These are phyloP conservation scores for Lacanobia oleracea DNA, from an alignment of 2,888 invertebrate species.

Conservation along the genomic window DNA sequence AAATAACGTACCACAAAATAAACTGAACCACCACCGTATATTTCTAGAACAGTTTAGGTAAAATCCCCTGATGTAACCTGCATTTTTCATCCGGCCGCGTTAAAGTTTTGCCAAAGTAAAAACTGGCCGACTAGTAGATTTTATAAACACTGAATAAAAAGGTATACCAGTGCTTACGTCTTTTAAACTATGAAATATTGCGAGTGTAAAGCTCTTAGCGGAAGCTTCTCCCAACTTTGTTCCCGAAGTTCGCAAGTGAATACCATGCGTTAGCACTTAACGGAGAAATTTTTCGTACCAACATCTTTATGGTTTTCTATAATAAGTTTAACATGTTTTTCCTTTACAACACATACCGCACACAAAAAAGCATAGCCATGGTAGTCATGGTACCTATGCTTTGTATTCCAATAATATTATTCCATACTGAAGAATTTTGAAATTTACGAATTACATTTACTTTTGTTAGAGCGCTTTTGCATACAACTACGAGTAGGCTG, in stretches of 20 bases:
- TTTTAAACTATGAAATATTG: slow-evolving; percentile 80
- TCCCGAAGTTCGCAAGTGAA: slow-evolving; percentile 69
- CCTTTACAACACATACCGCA: too few species aligned
- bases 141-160: slow-evolving; percentile 75
- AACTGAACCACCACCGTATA: slow-evolving; percentile 16
- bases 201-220: slow-evolving; percentile 76
- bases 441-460: neutral
- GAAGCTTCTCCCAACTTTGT: slow-evolving; percentile 71
- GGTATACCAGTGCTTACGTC: slow-evolving; percentile 73
- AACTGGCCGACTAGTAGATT: slow-evolving; percentile 67
- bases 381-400: too few species aligned
- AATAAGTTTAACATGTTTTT: too few species aligned
- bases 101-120: slow-evolving; percentile 62
- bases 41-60: slow-evolving; percentile 35
- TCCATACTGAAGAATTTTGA: too few species aligned
- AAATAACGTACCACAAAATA: slow-evolving; percentile 29
- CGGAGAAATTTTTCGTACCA: slow-evolving; percentile 61
- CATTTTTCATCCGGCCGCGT: slow-evolving; percentile 46
- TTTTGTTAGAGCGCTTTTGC: neutral
- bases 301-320: slow-evolving; percentile 51
- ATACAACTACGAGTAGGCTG: neutral
- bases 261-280: slow-evolving; percentile 72
- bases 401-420: too few species aligned
- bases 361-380: too few species aligned
- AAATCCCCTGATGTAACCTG: slow-evolving; percentile 37